These are phyloP conservation scores for Gryllus bimaculatus DNA, from an alignment of 1,140 invertebrate species.

Conservation along the genomic window DNA sequence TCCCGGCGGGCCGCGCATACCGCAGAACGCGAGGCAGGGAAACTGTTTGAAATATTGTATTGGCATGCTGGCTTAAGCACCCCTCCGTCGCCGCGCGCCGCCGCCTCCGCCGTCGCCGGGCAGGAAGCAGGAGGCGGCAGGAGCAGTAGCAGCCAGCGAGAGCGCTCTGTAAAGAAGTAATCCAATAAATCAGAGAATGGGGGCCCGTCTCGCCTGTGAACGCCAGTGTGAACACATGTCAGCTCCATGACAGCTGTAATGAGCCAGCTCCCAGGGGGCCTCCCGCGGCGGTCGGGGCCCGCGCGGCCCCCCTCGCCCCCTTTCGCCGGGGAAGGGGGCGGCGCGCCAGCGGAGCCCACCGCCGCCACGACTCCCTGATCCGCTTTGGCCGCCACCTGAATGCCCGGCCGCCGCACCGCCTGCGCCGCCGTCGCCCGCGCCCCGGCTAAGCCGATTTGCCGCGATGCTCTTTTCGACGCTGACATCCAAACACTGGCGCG, in stretches of 20 bases:
- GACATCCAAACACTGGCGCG: background rate
- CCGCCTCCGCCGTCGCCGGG: too few species aligned
- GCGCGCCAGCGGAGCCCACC: background rate
- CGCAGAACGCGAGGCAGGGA: background rate
- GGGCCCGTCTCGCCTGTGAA: background rate
- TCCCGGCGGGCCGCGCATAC: background rate
- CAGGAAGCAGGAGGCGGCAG: too few species aligned
- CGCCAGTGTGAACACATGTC: background rate
- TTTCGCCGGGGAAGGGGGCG: too few species aligned
- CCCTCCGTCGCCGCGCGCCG: background rate
- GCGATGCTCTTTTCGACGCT: background rate
- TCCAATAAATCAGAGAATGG: slow-evolving; percentile 4
- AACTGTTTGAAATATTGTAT: background rate
- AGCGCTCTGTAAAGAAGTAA: background rate
- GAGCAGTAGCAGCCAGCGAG: too few species aligned
- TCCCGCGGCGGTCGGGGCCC: background rate
- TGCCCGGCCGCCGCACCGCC: background rate
- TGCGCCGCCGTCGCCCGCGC: background rate
- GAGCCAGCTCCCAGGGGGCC: background rate
- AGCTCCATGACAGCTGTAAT: background rate
- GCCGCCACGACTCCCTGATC: background rate
- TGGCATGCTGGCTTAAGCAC: background rate
- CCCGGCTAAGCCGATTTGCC: background rate
- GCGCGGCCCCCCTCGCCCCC: too few species aligned
- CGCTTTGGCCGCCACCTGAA: background rate